These are phyloP conservation scores for Atrina japonica DNA, from an alignment of 2,888 invertebrate species.

Conservation along the genomic window DNA sequence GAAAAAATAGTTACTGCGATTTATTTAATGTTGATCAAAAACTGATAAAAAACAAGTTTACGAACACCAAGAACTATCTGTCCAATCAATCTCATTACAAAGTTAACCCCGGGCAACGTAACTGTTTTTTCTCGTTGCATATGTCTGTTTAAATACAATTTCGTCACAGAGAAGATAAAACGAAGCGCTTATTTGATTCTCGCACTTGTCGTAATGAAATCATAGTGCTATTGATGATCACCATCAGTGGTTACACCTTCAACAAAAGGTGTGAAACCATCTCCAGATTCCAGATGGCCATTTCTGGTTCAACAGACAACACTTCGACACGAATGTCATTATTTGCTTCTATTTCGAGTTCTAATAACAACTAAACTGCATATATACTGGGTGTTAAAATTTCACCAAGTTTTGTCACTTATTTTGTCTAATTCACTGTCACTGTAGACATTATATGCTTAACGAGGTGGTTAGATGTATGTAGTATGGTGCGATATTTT, in stretches of 20 bases:
- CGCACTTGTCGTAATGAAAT: constrained; percentile 39
- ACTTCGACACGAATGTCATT: too few species aligned
- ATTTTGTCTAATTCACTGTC: too few species aligned
- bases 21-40: constrained; percentile 18
- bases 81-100: constrained; percentile 24
- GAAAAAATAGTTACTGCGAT: constrained; percentile 9
- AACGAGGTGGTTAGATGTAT: too few species aligned
- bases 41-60: constrained; percentile 6
- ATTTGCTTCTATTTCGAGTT: too few species aligned
- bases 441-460: too few species aligned
- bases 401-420: too few species aligned
- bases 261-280: constrained; percentile 17
- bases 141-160: constrained; percentile 22
- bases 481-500: too few species aligned
- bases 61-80: too few species aligned
- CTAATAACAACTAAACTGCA: too few species aligned
- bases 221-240: constrained; percentile 14
- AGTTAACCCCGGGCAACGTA: constrained; percentile 14
- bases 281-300: constrained; percentile 16
- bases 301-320: too few species aligned
- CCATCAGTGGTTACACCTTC: constrained; percentile 14
- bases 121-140: constrained; percentile 9
- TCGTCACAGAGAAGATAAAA: constrained; percentile 33
- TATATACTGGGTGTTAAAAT: too few species aligned
- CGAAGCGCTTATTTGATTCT: constrained; percentile 41